Base-by-base conservation (phyloP, 2,113 vertebrate species). In the Leuciscus idus region DNA sequence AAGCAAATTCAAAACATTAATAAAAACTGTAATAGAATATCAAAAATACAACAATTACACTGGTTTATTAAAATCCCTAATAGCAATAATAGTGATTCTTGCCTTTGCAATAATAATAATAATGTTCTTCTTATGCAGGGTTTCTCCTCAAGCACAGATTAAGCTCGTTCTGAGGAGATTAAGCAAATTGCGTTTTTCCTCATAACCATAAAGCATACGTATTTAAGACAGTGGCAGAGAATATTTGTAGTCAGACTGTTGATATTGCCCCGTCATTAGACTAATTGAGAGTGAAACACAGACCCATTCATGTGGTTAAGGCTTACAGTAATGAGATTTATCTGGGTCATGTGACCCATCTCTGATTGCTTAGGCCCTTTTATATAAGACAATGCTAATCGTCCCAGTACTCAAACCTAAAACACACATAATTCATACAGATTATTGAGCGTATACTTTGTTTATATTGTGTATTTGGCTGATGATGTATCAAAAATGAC, bases 271-370 rank as follows among this genome's bases (percentile, higher is more conserved):
- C 72, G 57, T 86, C 64, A 81, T 87, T 87, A 81, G 13, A 83
- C 89, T 89, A 89, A 86, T 83, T 90, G 87, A 87, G 81, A 66
- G 33, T 52, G 39, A 10, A 19, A 19, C 78, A n/a, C 81, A 83
- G 64, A 88, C 79, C 61, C 83, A 88, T 92, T 92, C 87, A 90
- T 87, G 86, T 84, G 52, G 72, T 70, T 13, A 43, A 74, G 26
- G 75, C 83, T 91, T 90, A 91, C 81, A 81, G 30, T 90, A 85
- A 93, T 91, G 87, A 90, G 88, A 81, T 86, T 85, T 85, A 79
- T 61, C 23, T 33, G n/a, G 62, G 78, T 83, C 80, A 61, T 59
- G 89, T 90, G 83, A 23, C 76, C 61, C 13, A 26, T 59, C 57
- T 55, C 36, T 59, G 28, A 80, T 68, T 52, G 36, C 52, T 36